phyloP scores from a whole-genome alignment of 1,140 invertebrate genomes.

The Drosophila funebris region DNA sequence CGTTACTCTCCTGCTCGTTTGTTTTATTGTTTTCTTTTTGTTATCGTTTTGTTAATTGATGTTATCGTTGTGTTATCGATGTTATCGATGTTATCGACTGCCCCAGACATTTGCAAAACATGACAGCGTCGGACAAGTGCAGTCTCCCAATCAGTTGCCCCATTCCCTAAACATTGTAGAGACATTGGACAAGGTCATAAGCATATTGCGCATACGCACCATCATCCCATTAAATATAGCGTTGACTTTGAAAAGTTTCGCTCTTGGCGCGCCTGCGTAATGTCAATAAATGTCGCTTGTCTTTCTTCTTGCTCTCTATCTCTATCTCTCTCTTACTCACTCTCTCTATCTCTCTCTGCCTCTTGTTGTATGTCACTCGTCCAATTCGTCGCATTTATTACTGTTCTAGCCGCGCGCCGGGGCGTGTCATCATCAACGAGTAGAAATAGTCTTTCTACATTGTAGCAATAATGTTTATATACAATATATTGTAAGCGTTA shows the following conservation, averaged over 20 bases:
- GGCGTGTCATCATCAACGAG: conserved; percentile 56
- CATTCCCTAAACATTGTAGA: not conserved
- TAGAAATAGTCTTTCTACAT: conserved; percentile 38
- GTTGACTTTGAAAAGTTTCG: not conserved
- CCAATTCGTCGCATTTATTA: conserved; percentile 82
- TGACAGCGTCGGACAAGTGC: conserved; percentile 2
- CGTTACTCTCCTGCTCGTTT: conserved; percentile 23
- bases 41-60: too few species aligned
- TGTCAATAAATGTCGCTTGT: conserved; percentile 19
- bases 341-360: conserved; percentile 21
- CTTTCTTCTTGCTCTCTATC: not conserved
- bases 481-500: conserved; percentile 17
- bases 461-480: not conserved
- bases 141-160: too few species aligned
- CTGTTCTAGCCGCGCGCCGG: conserved; percentile 79
- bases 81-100: conserved; percentile 1
- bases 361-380: conserved; percentile 55
- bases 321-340: not conserved
- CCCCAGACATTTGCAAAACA: not conserved
- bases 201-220: conserved; percentile 43
- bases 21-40: not conserved
- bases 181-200: not conserved
- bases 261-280: conserved; percentile 27
- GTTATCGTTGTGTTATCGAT: not conserved
- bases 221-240: not conserved